These are phyloP conservation scores for Eurypyga helias DNA, from an alignment of 2,113 vertebrate species.

Conservation along the genomic window DNA sequence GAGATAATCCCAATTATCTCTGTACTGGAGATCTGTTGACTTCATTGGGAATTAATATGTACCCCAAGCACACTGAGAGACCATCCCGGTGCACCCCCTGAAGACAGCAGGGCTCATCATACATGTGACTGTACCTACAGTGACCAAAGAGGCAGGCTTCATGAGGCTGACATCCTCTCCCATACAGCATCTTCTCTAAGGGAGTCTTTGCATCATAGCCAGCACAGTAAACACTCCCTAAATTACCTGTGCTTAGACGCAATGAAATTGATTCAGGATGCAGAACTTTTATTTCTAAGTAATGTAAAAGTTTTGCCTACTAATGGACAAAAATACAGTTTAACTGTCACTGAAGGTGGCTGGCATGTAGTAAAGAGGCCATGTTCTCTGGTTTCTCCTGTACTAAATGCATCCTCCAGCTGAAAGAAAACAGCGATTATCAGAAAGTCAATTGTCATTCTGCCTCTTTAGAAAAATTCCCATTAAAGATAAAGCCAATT, in stretches of 20 bases:
- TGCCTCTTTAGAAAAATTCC: conserved; percentile 83
- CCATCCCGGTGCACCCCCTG: background rate
- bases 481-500: conserved; percentile 87
- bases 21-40: background rate
- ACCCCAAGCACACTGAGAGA: background rate
- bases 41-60: background rate
- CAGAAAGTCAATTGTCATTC: conserved; percentile 85
- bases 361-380: background rate
- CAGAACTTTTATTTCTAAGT: background rate
- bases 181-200: background rate
- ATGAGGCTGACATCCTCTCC: background rate
- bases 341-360: conserved; percentile 15
- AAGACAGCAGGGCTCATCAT: background rate
- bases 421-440: conserved; percentile 82
- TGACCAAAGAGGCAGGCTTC: background rate
- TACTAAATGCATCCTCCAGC: conserved; percentile 71
- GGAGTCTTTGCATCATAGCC: background rate
- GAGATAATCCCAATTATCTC: background rate
- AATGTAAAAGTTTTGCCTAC: conserved; percentile 13
- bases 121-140: background rate
- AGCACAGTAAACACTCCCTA: background rate
- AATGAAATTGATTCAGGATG: background rate
- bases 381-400: conserved; percentile 26
- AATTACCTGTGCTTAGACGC: background rate
- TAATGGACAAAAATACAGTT: conserved; percentile 5